phyloP scores from a whole-genome alignment of 2,888 invertebrate genomes.

The Erannis defoliaria region DNA sequence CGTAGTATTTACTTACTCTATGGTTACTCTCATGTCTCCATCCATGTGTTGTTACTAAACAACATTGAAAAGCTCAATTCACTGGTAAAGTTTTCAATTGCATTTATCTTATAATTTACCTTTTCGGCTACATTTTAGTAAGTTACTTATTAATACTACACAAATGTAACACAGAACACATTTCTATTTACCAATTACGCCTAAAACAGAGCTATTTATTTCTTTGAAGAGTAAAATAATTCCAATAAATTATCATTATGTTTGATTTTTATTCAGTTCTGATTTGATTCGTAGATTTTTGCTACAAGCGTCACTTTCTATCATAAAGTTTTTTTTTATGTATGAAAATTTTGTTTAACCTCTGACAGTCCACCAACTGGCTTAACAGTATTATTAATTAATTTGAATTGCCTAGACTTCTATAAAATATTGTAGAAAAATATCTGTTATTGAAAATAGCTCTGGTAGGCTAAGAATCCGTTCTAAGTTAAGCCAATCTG shows the following conservation, averaged over 20 bases:
- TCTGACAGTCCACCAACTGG: too few relatives aligned
- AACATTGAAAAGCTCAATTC: conserved; percentile 15
- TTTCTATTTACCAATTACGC: conserved; percentile 13
- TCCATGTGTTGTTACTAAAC: background rate
- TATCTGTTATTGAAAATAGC: conserved; percentile 29
- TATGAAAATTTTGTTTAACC: too few relatives aligned
- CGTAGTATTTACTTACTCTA: too few relatives aligned
- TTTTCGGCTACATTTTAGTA: conserved; percentile 9
- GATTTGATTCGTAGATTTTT: background rate
- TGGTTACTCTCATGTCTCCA: too few relatives aligned
- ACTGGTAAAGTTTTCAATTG: conserved; percentile 6
- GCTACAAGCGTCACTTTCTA: too few relatives aligned
- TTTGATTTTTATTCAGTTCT: background rate
- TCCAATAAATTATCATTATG: too few relatives aligned
- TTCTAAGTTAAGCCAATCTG: conserved; percentile 55
- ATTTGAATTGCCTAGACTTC: too few relatives aligned
- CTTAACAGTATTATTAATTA: too few relatives aligned
- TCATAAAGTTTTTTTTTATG: too few relatives aligned
- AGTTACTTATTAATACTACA: conserved; percentile 5
- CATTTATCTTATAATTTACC: conserved; percentile 9
- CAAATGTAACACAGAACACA: conserved; percentile 26
- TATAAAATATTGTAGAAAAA: too few relatives aligned
- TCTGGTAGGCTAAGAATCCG: conserved; percentile 44
- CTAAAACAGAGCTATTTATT: conserved; percentile 31
- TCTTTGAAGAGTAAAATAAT: too few relatives aligned